Conservation (phyloP, 2,113 vertebrate species). For the Brachyhypopomus gauderio region DNA sequence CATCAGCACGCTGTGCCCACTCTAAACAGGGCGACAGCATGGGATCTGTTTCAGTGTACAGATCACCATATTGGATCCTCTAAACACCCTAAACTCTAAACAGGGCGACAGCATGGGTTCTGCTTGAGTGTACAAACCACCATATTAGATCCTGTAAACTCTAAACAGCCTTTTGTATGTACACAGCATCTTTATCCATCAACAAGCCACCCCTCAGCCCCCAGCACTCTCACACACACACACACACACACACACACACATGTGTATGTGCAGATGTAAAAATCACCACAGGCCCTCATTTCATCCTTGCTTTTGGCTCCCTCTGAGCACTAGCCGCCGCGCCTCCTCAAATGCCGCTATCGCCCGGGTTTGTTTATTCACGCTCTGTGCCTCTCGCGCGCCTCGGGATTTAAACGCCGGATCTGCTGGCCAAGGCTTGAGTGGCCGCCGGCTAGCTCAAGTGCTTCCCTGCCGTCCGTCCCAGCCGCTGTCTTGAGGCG, state of each 20-base stretch:
- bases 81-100: neutral
- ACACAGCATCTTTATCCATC: constrained; percentile 8
- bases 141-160: constrained; percentile 31
- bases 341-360: constrained; percentile 36
- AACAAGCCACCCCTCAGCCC: no score
- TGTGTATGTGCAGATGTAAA: constrained; percentile 47
- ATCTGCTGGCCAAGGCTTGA: constrained; percentile 13
- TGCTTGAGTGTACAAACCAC: constrained; percentile 28
- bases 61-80: constrained; percentile 3
- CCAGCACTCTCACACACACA: neutral
- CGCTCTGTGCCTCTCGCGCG: neutral
- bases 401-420: constrained; percentile 20
- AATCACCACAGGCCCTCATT: constrained; percentile 54
- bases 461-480: constrained; percentile 13
- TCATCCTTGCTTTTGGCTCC: constrained; percentile 5
- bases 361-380: constrained; percentile 32
- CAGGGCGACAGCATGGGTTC: constrained; percentile 5
- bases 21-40: neutral
- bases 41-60: constrained; percentile 27
- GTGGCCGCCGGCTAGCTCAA: neutral
- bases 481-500: neutral
- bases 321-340: constrained; percentile 34
- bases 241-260: neutral
- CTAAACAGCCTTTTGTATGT: constrained; percentile 12
- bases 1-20: constrained; percentile 10